Percentiles rank a stretch among this genome's conserved stretches.
phyloP scores from a whole-genome alignment of 2,113 vertebrate species.

The Meles meles region DNA sequence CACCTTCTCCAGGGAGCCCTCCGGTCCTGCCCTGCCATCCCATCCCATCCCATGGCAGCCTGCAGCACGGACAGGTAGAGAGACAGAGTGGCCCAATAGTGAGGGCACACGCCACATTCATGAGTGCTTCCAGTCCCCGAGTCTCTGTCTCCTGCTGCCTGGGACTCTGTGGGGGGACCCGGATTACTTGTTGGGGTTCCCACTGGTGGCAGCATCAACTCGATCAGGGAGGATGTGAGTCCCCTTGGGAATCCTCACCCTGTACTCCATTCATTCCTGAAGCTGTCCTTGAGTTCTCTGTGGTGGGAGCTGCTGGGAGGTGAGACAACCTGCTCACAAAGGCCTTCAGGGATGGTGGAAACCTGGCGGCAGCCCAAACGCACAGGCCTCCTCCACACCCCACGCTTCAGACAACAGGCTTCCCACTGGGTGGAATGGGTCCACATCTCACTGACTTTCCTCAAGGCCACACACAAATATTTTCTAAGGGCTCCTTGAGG shows the following conservation, averaged over 20 bases:
- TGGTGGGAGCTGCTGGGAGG: neutral
- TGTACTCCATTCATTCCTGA: neutral
- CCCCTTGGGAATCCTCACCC: neutral
- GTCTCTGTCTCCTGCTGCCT: neutral
- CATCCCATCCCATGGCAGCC: neutral
- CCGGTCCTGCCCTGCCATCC: neutral
- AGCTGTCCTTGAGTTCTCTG: too few relatives aligned
- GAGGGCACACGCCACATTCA: too few relatives aligned
- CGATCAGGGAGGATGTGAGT: neutral
- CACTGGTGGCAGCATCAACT: neutral
- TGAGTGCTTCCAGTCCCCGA: neutral
- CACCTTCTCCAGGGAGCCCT: neutral
- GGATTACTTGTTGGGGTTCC: neutral
- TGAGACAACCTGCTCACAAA: rapidly evolving
- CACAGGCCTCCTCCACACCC: rapidly evolving
- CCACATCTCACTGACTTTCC: neutral
- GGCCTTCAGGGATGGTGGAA: neutral
- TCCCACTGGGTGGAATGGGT: rapidly evolving
- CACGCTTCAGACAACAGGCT: neutral
- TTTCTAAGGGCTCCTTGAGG: neutral
- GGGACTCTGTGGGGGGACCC: neutral
- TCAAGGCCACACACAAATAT: too few relatives aligned
- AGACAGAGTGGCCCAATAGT: neutral
- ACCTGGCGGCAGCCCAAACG: rapidly evolving
- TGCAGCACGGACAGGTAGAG: neutral